Conservation (phyloP, 2,888 invertebrate genomes). For the Spisula solida region DNA sequence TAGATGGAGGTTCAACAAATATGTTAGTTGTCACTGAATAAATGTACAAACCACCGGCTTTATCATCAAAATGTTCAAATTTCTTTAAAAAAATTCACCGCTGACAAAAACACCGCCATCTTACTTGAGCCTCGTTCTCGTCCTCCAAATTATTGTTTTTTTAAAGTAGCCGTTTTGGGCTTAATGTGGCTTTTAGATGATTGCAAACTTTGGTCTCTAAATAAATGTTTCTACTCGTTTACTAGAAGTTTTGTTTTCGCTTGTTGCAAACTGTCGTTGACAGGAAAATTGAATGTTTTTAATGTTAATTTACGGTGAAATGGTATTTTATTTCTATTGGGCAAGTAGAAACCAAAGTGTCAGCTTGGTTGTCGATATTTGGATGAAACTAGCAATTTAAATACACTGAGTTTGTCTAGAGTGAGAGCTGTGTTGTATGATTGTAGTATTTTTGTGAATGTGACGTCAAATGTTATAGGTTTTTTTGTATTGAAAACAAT, state of each 20-base stretch:
- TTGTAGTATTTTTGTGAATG: neutral
- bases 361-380: neutral
- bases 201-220: neutral
- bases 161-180: no score
- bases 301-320: neutral
- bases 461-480: neutral
- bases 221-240: neutral
- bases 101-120: no score
- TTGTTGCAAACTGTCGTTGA: neutral
- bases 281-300: constrained; percentile 2
- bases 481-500: neutral
- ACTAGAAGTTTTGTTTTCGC: neutral
- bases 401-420: no score
- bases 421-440: neutral
- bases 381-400: neutral
- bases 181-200: no score
- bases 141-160: no score
- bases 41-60: no score
- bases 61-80: no score
- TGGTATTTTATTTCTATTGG: neutral
- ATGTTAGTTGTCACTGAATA: no score
- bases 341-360: neutral
- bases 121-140: no score
- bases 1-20: no score
- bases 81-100: no score